These are phyloP conservation scores for Alectura lathami DNA, from an alignment of 2,113 vertebrate genomes.

Conservation along the genomic window DNA sequence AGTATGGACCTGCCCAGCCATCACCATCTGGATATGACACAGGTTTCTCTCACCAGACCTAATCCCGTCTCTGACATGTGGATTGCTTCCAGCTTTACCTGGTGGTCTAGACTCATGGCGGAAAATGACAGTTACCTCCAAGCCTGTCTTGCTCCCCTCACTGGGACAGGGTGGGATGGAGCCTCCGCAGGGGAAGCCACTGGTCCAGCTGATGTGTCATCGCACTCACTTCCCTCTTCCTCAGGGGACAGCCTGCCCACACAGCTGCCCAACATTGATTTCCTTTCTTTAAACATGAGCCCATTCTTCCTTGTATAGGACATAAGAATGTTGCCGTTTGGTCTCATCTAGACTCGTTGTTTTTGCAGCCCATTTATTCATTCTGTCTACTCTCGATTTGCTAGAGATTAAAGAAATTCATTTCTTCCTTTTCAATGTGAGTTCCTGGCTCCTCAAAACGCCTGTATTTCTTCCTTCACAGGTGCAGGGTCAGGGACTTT, in stretches of 20 bases:
- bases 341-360: neutral
- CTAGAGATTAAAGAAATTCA: neutral
- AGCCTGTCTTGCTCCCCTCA: neutral
- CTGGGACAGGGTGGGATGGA: neutral
- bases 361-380: neutral
- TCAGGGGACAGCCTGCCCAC: neutral
- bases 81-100: neutral
- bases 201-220: accelerated
- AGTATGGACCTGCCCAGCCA: neutral
- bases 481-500: conserved; percentile 23
- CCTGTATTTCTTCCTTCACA: conserved; percentile 35
- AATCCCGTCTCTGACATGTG: neutral
- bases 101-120: neutral
- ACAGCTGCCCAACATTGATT: neutral
- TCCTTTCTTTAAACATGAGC: neutral
- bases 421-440: neutral
- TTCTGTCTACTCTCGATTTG: neutral
- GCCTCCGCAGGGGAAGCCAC: neutral
- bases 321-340: neutral
- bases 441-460: neutral
- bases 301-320: neutral
- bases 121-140: neutral
- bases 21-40: neutral
- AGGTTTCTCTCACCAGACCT: neutral
- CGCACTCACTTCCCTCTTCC: accelerated